Evolutionary conservation across 2,888 invertebrate species (phyloP).

Genomic region (Poecilus cupreus): DNA sequence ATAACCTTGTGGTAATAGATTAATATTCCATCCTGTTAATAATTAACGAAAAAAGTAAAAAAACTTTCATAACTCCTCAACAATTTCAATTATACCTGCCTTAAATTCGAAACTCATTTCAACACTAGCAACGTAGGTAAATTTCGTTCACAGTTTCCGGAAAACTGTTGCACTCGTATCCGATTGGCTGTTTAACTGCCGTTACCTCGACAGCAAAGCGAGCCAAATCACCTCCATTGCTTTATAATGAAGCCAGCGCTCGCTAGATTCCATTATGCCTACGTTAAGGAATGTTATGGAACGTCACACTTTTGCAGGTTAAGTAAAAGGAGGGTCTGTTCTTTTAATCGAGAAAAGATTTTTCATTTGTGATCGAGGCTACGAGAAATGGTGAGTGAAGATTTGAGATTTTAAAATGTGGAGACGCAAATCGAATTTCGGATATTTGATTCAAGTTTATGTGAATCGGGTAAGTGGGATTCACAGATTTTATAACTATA

Average conservation of each 20-base stretch:
- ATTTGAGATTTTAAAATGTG: too few relatives aligned
- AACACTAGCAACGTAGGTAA: neutral
- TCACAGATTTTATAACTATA: too few relatives aligned
- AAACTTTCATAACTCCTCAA: slow-evolving; percentile 9
- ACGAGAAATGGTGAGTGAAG: too few relatives aligned
- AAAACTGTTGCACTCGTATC: slow-evolving; percentile 13
- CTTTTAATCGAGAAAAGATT: too few relatives aligned
- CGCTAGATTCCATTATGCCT: neutral
- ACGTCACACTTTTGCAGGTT: too few relatives aligned
- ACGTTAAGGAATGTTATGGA: neutral
- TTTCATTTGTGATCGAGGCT: too few relatives aligned
- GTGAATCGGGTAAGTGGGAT: too few relatives aligned
- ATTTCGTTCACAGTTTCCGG: slow-evolving; percentile 23
- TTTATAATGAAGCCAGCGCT: neutral
- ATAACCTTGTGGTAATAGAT: neutral
- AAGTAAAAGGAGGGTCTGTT: too few relatives aligned
- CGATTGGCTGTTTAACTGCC: neutral
- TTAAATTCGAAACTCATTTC: neutral
- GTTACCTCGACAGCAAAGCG: neutral
- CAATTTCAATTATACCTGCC: slow-evolving; percentile 11
- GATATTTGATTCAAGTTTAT: too few relatives aligned
- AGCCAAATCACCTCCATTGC: neutral
- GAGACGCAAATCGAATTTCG: too few relatives aligned
- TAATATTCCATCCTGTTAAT: neutral
- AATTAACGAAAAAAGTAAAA: slow-evolving; percentile 10